These are phyloP conservation scores for Drosophila ustulata DNA, from an alignment of 2,888 invertebrate species.

Conservation along the genomic window DNA sequence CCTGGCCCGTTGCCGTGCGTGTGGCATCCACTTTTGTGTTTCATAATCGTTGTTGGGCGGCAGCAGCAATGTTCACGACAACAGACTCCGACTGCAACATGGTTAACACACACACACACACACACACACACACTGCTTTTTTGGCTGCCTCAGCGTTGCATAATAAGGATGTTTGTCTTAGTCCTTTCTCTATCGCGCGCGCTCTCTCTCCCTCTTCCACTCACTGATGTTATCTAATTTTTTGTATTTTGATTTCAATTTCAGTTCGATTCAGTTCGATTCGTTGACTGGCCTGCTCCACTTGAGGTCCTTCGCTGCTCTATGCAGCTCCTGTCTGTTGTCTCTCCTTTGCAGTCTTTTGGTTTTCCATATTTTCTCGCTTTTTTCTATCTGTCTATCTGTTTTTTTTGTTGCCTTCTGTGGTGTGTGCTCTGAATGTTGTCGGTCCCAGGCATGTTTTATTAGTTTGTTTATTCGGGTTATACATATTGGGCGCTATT, in stretches of 20 bases:
- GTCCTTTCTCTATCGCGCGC: background rate
- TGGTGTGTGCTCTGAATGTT: constrained; percentile 21
- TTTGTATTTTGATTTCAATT: constrained; percentile 19
- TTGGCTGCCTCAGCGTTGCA: constrained; percentile 57
- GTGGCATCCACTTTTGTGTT: constrained; percentile 70
- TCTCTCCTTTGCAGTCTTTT: constrained; percentile 53
- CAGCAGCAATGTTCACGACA: constrained; percentile 44
- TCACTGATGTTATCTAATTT: constrained; percentile 45
- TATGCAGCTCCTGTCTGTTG: constrained; percentile 48
- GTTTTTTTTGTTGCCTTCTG: background rate
- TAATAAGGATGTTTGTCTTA: constrained; percentile 53
- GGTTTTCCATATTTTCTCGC: constrained; percentile 33
- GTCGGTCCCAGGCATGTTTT: constrained; percentile 71
- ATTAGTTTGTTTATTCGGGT: constrained; percentile 85
- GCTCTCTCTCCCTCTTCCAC: background rate
- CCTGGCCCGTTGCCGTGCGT: constrained; percentile 61
- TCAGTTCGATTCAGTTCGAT: constrained; percentile 20
- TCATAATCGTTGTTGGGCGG: constrained; percentile 69
- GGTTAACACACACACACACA: constrained; percentile 12
- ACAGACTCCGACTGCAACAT: constrained; percentile 51
- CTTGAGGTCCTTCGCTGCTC: constrained; percentile 19
- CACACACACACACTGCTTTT: background rate
- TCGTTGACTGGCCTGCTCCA: constrained; percentile 7
- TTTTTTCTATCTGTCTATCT: background rate
- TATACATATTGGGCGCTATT: constrained; percentile 73